Conservation (phyloP, 1,140 invertebrate genomes). For the Euglossa dilemma region DNA sequence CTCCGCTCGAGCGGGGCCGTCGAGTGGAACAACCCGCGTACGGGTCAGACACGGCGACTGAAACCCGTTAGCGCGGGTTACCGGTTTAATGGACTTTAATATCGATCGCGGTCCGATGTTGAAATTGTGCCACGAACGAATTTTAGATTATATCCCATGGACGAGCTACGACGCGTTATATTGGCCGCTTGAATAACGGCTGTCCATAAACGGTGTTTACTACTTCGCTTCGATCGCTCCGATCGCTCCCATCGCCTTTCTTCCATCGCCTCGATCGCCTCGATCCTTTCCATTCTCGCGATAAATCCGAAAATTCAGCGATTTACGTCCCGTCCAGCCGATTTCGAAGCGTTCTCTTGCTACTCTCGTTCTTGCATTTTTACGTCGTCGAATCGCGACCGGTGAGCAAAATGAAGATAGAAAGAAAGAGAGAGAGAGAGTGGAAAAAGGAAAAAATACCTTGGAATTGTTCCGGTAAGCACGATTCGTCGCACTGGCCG, state of each 20-base stretch:
- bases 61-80: slow-evolving; percentile 66
- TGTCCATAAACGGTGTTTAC: slow-evolving; percentile 61
- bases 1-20: slow-evolving; percentile 54
- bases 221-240: slow-evolving; percentile 14
- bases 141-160: slow-evolving; percentile 60
- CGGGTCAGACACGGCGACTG: slow-evolving; percentile 65
- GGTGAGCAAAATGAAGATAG: too few species aligned
- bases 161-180: slow-evolving; percentile 51
- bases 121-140: slow-evolving; percentile 69
- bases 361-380: too few species aligned
- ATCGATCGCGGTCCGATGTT: slow-evolving; percentile 67
- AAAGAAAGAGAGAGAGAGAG: too few species aligned
- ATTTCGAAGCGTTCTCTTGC: too few species aligned
- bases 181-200: slow-evolving; percentile 53
- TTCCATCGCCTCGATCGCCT: background rate
- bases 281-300: background rate
- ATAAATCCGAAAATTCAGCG: slow-evolving; percentile 22
- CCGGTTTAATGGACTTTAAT: slow-evolving; percentile 70
- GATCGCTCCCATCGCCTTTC: background rate
- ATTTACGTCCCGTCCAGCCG: background rate
- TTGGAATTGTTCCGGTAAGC: background rate
- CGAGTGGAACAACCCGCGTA: slow-evolving; percentile 63
- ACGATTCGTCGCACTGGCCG: background rate
- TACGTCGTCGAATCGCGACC: too few species aligned
- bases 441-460: background rate